A percentile compares a stretch with the other conserved stretches of the same genome.
phyloP scores from a whole-genome alignment of 2,888 invertebrate species.

The Dasypolia templi region DNA sequence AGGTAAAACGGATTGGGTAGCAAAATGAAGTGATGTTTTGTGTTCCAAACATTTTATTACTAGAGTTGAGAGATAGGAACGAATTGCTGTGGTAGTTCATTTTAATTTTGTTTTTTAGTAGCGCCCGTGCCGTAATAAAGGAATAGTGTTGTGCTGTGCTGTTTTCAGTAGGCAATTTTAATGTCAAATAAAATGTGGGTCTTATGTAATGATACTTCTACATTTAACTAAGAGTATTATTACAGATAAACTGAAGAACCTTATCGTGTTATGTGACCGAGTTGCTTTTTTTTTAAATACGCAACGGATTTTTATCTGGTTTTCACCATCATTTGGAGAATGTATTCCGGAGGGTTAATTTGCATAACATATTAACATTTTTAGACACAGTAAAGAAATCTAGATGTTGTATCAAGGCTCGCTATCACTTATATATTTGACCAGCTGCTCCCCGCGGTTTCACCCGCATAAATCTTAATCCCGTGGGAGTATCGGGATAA shows the following conservation, averaged over 20 bases:
- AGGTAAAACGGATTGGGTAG: constrained; percentile 66
- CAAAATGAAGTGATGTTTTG: constrained; percentile 70
- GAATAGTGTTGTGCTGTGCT: constrained; percentile 30
- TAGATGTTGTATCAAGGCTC: neutral
- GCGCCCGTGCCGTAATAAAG: constrained; percentile 3
- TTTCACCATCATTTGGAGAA: neutral
- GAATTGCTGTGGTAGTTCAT: constrained; percentile 46
- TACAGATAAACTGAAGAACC: neutral
- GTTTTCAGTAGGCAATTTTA: constrained; percentile 11
- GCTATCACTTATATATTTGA: too few species aligned
- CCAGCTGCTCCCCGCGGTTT: too few species aligned
- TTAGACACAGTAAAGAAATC: neutral
- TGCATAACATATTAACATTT: too few species aligned
- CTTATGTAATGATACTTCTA: neutral
- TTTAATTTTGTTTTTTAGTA: constrained; percentile 55
- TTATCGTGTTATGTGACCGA: neutral
- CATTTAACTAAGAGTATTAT: neutral
- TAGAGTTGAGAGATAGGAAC: constrained; percentile 55
- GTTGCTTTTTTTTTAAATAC: neutral
- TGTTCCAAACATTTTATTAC: constrained; percentile 69
- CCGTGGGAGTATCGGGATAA: too few species aligned
- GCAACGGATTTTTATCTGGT: neutral
- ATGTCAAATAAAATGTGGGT: constrained; percentile 16
- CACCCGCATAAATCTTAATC: too few species aligned
- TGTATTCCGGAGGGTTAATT: neutral